Conservation (phyloP, 2,113 vertebrate genomes). For the Lepus europaeus region DNA sequence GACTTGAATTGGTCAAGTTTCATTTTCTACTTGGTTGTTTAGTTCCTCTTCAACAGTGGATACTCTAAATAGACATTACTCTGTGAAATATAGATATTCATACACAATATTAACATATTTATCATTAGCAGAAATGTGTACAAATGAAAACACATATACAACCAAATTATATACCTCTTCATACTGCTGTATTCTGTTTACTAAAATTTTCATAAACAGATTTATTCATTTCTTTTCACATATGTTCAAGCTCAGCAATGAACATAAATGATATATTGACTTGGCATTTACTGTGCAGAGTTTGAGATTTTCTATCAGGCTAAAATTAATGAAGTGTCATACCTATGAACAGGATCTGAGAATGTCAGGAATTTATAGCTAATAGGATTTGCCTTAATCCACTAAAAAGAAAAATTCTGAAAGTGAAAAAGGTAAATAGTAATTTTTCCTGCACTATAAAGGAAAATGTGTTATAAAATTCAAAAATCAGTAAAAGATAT, state of each 20-base stretch:
- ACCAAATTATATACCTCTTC: neutral
- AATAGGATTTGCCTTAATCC: neutral
- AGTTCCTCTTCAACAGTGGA: no score
- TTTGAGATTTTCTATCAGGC: neutral
- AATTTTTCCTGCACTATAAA: neutral
- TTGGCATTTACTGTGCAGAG: slow-evolving; percentile 26
- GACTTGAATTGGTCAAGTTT: neutral
- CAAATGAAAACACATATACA: neutral
- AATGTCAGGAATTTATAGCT: slow-evolving; percentile 34
- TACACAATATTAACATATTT: neutral
- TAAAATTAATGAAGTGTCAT: slow-evolving; percentile 45
- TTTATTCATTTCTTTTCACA: neutral
- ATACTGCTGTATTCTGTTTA: neutral
- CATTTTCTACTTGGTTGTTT: no score
- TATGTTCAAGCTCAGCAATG: neutral
- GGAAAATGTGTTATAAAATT: neutral
- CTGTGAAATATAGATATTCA: neutral
- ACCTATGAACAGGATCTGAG: neutral
- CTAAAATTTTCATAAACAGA: neutral
- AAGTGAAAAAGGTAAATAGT: slow-evolving; percentile 21
- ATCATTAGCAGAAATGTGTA: neutral
- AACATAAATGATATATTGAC: slow-evolving; percentile 26
- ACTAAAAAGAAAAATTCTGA: neutral
- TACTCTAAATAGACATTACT: neutral
- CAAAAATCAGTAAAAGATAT: neutral